Base-by-base conservation (phyloP, 64 coral and sea anemone genomes). In the Porites australiensis region DNA sequence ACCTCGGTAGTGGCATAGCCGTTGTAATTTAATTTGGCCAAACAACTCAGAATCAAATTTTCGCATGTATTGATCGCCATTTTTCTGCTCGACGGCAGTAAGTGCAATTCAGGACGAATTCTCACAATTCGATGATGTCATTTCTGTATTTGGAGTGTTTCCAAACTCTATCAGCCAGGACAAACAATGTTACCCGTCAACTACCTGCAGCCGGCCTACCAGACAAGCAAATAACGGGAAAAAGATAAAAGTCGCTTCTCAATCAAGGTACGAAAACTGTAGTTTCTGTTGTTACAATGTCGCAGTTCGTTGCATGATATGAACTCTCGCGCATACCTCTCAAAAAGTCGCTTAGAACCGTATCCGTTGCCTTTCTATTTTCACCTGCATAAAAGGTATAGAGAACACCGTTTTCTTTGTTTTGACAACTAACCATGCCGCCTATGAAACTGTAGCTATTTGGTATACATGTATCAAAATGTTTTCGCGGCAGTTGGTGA, bases 111-210 rank as follows among this genome's bases (percentile, higher is more conserved):
- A 7, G 16, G 16, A 75, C 73, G 47, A 75, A 0, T 19, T 50
- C 47, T 18, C 8, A 45, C 5, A 65, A 4, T 65, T 64, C 45
- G 22, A 50, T 68, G 44, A 84, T 69, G 59, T 84, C 16, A 84
- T 18, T 84, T 8, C 5, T 55, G 11, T 55, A 37, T 55, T 55
- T 55, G 63, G 81, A 84, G 47, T 12, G 8, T 21, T 20, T 64
- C 81, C 44, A 84, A 67, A 50, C 45, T 68, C 44, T 50, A 68
- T 46, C 63, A 12, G 45, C 49, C 61, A 21, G 51, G 68, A 50
- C 46, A 66, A 81, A 61, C 58, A 62, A 81, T 3, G 16, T 68
- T 84, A 84, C 61, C 81, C 51, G 81, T 50, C 61, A 4, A 84
- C 16, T 84, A 84, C 81, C 81, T 84, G 81, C 45, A 84, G 16